A percentile compares a stretch with the other conserved stretches of the same genome.
These are phyloP conservation scores for Drosophila orena DNA, from an alignment of 1,140 invertebrate species.

Conservation along the genomic window DNA sequence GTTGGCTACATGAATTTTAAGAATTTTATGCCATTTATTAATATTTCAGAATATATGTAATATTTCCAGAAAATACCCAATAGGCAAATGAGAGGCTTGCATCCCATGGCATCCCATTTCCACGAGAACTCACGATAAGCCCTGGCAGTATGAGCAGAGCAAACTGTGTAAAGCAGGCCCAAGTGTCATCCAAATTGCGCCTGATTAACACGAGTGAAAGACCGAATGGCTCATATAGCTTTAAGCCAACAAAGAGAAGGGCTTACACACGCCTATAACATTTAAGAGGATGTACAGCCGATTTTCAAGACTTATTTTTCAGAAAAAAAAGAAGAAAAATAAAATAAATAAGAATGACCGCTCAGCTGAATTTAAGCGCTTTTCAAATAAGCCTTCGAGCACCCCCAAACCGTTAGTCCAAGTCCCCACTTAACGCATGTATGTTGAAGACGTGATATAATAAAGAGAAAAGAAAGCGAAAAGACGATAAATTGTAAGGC, in stretches of 20 bases:
- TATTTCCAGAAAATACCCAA: too few relatives aligned
- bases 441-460: constrained; percentile 82
- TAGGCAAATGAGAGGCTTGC: too few relatives aligned
- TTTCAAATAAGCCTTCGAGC: constrained; percentile 69
- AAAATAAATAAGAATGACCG: constrained; percentile 53
- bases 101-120: neutral
- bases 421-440: constrained; percentile 80
- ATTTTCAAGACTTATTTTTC: constrained; percentile 52
- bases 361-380: constrained; percentile 77
- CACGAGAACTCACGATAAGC: constrained; percentile 45
- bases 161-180: constrained; percentile 55
- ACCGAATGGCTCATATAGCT: constrained; percentile 38
- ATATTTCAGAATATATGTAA: too few relatives aligned
- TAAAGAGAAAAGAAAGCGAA: constrained; percentile 60
- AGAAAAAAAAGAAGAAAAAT: constrained; percentile 5
- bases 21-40: neutral
- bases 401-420: constrained; percentile 23
- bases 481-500: constrained; percentile 39
- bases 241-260: constrained; percentile 55
- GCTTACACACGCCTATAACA: constrained; percentile 36
- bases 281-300: constrained; percentile 31
- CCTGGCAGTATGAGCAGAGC: constrained; percentile 49
- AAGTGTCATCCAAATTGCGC: constrained; percentile 74
- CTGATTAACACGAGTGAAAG: constrained; percentile 47
- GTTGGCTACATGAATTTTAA: neutral